Conservation (phyloP, 2,888 invertebrate genomes). For the Anorthoa munda region DNA sequence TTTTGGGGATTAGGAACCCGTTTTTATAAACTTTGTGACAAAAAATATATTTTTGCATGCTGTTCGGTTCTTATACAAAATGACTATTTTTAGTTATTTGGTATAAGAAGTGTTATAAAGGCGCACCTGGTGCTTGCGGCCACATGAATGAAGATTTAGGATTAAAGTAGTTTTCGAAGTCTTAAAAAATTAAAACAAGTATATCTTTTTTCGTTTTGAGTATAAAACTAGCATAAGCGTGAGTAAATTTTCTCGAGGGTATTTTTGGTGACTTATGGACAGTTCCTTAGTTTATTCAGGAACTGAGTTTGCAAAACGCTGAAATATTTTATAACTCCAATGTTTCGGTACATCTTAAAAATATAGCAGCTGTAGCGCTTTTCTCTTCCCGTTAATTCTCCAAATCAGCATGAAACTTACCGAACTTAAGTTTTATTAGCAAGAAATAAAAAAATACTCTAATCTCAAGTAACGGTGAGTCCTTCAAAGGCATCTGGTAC, state of each 20-base stretch:
- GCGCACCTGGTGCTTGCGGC: slow-evolving; percentile 62
- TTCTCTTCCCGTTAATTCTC: not conserved
- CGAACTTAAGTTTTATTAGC: slow-evolving; percentile 24
- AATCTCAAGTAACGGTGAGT: slow-evolving; percentile 59
- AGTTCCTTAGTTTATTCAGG: not conserved
- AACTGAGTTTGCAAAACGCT: not conserved
- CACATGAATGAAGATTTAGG: slow-evolving; percentile 40
- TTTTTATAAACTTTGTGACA: slow-evolving; percentile 69
- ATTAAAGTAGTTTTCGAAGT: slow-evolving; percentile 16
- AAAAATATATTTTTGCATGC: slow-evolving; percentile 69
- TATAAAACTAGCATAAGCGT: not conserved
- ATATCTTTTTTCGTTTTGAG: not conserved
- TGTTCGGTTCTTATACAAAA: slow-evolving; percentile 20
- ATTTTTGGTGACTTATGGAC: not conserved
- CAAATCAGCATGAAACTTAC: slow-evolving; percentile 51
- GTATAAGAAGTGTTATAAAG: slow-evolving; percentile 64
- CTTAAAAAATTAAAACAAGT: slow-evolving; percentile 18
- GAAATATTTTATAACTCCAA: not conserved
- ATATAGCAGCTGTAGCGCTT: not conserved
- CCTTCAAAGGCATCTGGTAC: slow-evolving; percentile 68
- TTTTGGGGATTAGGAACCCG: slow-evolving; percentile 82
- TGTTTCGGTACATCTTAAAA: not conserved
- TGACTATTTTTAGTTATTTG: slow-evolving; percentile 58
- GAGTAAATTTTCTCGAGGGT: not conserved
- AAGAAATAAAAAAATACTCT: slow-evolving; percentile 39